Evolutionary conservation across 2,888 invertebrate species (phyloP).

Genomic region (Eupithecia abbreviata): DNA sequence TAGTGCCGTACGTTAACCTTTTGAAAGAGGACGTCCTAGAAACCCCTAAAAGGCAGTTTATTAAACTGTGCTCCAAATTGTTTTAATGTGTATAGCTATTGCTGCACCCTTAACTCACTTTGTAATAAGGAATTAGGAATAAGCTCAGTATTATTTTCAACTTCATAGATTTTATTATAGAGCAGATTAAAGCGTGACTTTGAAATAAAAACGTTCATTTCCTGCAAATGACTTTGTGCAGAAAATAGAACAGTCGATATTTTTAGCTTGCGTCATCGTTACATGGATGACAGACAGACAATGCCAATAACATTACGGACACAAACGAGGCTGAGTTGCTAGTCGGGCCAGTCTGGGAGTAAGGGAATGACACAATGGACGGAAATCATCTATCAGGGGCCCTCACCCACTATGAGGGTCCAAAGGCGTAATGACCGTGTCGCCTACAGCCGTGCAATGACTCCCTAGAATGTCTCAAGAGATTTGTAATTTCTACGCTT

Average conservation of each 20-base stretch:
- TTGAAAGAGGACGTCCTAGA: slow-evolving; percentile 58
- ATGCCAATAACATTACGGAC: slow-evolving; percentile 55
- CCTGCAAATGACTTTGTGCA: slow-evolving; percentile 27
- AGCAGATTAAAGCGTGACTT: slow-evolving; percentile 4
- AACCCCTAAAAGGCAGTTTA: slow-evolving; percentile 48
- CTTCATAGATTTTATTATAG: neutral
- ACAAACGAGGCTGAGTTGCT: slow-evolving; percentile 51
- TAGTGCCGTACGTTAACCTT: slow-evolving; percentile 55
- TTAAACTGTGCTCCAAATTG: slow-evolving; percentile 47
- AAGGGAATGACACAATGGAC: slow-evolving; percentile 74
- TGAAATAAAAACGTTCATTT: slow-evolving; percentile 19
- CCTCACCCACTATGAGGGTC: slow-evolving; percentile 66
- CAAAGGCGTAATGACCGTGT: slow-evolving; percentile 53
- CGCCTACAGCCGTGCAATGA: slow-evolving; percentile 57
- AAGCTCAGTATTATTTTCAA: neutral
- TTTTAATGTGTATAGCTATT: slow-evolving; percentile 47
- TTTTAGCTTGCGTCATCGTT: slow-evolving; percentile 53
- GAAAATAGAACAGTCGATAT: slow-evolving; percentile 47
- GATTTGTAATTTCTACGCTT: slow-evolving; percentile 49
- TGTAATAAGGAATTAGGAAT: neutral
- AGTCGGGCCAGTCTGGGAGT: slow-evolving; percentile 55
- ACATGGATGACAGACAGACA: slow-evolving; percentile 48
- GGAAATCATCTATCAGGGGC: slow-evolving; percentile 74
- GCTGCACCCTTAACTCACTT: slow-evolving; percentile 2
- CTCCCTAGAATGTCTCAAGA: slow-evolving; percentile 54